Conservation (phyloP, 2,113 vertebrate genomes). For the Dipodomys stephensi region DNA sequence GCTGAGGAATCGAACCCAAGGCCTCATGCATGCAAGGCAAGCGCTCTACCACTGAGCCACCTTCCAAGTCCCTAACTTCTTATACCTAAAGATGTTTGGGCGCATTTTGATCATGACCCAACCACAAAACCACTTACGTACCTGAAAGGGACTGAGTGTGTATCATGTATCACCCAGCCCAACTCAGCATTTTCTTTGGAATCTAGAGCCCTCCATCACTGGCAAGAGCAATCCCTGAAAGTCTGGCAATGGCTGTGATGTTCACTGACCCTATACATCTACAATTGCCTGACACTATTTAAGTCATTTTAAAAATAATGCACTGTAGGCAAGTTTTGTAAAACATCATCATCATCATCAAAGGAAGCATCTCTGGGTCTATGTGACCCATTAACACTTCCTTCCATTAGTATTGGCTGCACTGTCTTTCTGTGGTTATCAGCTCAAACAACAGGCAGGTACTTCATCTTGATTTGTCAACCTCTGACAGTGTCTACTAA, state of each 20-base stretch:
- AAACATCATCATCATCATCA: neutral
- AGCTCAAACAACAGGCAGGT: neutral
- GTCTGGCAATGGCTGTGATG: neutral
- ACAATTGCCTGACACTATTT: neutral
- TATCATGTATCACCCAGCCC: neutral
- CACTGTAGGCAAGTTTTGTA: neutral
- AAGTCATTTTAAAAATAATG: constrained; percentile 25
- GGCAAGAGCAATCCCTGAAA: neutral
- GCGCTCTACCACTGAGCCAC: too few species aligned
- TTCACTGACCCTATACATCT: neutral
- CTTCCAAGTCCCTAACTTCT: neutral
- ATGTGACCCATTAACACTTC: neutral
- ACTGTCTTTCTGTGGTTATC: constrained; percentile 13
- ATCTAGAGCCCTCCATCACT: neutral
- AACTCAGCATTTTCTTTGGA: neutral
- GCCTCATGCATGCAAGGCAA: too few species aligned
- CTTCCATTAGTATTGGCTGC: neutral
- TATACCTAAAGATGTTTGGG: neutral
- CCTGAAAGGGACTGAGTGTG: neutral
- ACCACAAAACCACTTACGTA: neutral
- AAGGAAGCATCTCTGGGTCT: neutral
- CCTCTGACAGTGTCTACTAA: constrained; percentile 14
- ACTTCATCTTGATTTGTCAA: constrained; percentile 27
- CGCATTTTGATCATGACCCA: neutral
- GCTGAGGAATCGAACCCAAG: too few species aligned